A percentile compares a stretch with the other conserved stretches of the same genome.
Conservation (phyloP, 1,140 invertebrate genomes). For the Aphaenogaster floridana region DNA sequence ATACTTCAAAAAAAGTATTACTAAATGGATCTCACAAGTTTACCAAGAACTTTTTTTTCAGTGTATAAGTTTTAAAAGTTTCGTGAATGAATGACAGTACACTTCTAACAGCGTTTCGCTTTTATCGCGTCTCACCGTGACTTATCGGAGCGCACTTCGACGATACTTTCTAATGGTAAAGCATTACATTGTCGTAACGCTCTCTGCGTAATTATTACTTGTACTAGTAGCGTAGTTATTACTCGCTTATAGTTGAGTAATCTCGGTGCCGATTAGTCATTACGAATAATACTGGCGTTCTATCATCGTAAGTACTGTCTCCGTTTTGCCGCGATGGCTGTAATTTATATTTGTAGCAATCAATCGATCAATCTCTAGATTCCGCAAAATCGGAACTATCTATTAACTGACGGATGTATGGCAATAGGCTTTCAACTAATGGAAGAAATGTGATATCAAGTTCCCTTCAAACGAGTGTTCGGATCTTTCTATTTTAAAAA, state of each 20-base stretch:
- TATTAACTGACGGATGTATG: neutral
- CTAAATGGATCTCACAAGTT: no score
- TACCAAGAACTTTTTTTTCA: no score
- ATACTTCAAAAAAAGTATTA: no score
- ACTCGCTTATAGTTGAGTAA: slow-evolving; percentile 20
- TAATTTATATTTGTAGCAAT: neutral
- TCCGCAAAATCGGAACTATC: neutral
- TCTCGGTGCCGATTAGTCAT: neutral
- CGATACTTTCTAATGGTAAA: slow-evolving; percentile 37
- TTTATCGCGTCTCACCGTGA: slow-evolving; percentile 40
- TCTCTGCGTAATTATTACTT: slow-evolving; percentile 46
- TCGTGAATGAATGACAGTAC: neutral
- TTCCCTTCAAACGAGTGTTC: neutral
- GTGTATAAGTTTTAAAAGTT: neutral
- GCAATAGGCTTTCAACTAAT: neutral
- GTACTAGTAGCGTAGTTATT: slow-evolving; percentile 28
- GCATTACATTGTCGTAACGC: slow-evolving; percentile 50
- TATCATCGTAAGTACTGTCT: neutral
- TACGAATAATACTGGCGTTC: slow-evolving; percentile 1
- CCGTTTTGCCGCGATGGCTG: neutral
- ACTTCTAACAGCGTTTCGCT: neutral
- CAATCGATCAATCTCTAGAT: neutral
- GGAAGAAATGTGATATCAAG: neutral
- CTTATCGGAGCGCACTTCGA: slow-evolving; percentile 34
- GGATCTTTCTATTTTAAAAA: neutral